These are phyloP conservation scores for Eleutherodactylus coqui DNA, from an alignment of 2,797 vertebrate genomes.

Conservation along the genomic window DNA sequence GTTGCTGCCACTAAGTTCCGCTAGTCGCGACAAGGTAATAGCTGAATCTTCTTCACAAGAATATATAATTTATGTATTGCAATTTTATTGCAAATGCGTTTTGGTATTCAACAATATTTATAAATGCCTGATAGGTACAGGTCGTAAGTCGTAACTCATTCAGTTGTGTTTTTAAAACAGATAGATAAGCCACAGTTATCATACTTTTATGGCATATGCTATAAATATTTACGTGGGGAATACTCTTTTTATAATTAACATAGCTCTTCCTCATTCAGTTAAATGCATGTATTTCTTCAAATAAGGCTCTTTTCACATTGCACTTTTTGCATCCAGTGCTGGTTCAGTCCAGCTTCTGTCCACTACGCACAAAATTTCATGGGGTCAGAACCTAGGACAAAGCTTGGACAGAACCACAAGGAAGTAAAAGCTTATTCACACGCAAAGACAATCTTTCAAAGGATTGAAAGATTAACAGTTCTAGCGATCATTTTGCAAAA, in stretches of 20 bases:
- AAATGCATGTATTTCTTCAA: too few species aligned
- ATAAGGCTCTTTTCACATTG: too few species aligned
- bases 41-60: not conserved
- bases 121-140: not conserved
- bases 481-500: too few species aligned
- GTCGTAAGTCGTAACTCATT: not conserved
- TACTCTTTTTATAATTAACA: not conserved
- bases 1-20: slow-evolving; percentile 76
- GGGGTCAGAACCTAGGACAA: too few species aligned
- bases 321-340: too few species aligned
- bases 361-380: too few species aligned
- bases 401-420: too few species aligned
- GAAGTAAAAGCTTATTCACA: too few species aligned
- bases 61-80: not conserved
- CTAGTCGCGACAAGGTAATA: slow-evolving; percentile 71
- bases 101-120: not conserved
- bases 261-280: too few species aligned
- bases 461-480: too few species aligned
- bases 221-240: not conserved
- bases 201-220: not conserved
- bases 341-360: too few species aligned
- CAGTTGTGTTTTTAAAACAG: not conserved
- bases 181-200: not conserved
- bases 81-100: not conserved
- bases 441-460: too few species aligned